Percentiles rank a stretch among this genome's conserved stretches.
These are phyloP conservation scores for Loris lydekkerianus DNA, from an alignment of 2,797 vertebrate species.

Conservation along the genomic window DNA sequence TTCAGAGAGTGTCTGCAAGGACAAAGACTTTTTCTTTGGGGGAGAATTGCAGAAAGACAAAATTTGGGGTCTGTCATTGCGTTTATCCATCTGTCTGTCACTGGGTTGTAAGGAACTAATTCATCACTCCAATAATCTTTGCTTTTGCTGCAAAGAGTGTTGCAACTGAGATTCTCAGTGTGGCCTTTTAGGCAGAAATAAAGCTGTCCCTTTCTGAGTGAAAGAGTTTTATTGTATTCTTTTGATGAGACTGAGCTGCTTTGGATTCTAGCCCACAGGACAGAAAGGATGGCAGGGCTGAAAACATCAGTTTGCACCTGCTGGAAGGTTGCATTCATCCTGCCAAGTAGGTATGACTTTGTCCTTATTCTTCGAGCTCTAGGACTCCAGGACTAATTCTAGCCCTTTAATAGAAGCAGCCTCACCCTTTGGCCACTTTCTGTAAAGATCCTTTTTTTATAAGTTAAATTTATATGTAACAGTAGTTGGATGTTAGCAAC, in stretches of 20 bases:
- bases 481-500: no score
- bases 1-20: background rate
- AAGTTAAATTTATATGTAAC: background rate
- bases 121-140: background rate
- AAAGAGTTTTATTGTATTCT: background rate
- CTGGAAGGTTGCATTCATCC: background rate
- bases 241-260: background rate
- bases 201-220: constrained; percentile 13
- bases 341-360: background rate
- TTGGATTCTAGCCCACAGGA: background rate
- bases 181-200: constrained; percentile 44
- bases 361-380: background rate
- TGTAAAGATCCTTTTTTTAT: background rate
- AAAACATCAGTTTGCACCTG: background rate
- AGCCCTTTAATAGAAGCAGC: background rate
- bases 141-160: constrained; percentile 13
- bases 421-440: background rate
- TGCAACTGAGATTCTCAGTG: background rate
- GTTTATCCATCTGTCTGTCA: background rate
- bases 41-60: constrained; percentile 50
- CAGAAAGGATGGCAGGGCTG: background rate
- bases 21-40: constrained; percentile 30
- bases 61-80: background rate
- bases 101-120: background rate
- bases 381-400: background rate